Conservation (phyloP, 2,113 vertebrate species). For the Mesoclemmys tuberculata region DNA sequence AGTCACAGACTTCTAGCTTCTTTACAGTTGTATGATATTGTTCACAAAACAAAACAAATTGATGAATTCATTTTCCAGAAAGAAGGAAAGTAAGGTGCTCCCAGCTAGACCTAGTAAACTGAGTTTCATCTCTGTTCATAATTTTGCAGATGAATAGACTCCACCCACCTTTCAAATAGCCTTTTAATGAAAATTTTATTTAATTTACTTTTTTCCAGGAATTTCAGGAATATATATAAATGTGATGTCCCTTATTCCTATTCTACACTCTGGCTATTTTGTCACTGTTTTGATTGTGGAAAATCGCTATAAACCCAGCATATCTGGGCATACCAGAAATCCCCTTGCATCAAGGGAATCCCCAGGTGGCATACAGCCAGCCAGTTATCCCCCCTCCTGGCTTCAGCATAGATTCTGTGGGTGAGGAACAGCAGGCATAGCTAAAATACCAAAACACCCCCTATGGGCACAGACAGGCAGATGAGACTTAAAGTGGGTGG, state of each 20-base stretch:
- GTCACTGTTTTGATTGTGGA: neutral
- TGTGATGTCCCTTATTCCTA: neutral
- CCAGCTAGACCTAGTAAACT: constrained; percentile 20
- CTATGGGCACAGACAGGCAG: too few species aligned
- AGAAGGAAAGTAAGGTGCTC: constrained; percentile 3
- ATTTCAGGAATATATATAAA: neutral
- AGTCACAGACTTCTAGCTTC: neutral
- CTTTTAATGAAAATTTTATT: neutral
- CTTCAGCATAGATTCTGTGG: neutral
- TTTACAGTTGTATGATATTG: neutral
- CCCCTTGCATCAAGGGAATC: neutral
- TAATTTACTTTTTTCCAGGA: neutral
- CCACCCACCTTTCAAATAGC: neutral
- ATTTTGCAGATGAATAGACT: constrained; percentile 24
- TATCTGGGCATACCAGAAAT: neutral
- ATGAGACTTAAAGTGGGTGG: too few species aligned
- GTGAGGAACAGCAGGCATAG: neutral
- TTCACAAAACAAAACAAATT: neutral
- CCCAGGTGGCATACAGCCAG: neutral
- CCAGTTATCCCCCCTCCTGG: neutral
- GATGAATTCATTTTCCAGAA: neutral
- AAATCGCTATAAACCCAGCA: neutral
- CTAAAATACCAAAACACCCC: too few species aligned
- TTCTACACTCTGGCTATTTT: neutral
- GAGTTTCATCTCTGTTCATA: neutral